phyloP scores from a whole-genome alignment of 1,140 invertebrate species.

The Paraescarpia echinospica region DNA sequence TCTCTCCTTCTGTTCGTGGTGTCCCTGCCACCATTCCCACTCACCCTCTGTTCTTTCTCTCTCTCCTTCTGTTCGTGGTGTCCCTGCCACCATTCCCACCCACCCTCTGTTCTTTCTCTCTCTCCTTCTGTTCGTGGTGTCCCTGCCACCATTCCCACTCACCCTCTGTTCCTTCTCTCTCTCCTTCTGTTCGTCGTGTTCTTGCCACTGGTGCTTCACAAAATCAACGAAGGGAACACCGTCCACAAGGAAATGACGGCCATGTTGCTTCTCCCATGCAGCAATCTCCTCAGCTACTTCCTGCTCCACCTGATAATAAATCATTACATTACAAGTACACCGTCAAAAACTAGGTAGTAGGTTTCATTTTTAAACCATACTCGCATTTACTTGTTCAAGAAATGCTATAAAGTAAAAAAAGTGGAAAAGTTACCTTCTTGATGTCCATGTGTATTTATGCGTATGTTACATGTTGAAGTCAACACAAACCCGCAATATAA shows the following conservation, averaged over 20 bases:
- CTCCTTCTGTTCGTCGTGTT: slow-evolving; percentile 52
- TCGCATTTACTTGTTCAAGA: not conserved
- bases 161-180: slow-evolving; percentile 58
- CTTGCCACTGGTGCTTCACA: slow-evolving; percentile 53
- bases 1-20: not conserved
- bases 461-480: not conserved
- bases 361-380: not conserved
- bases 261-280: slow-evolving; percentile 50
- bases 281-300: slow-evolving; percentile 51
- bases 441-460: not conserved
- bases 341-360: not conserved
- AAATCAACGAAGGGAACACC: slow-evolving; percentile 50
- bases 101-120: no score
- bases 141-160: slow-evolving; percentile 23
- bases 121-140: no score
- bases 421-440: not conserved
- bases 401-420: not conserved
- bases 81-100: no score
- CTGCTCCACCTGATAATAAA: slow-evolving; percentile 49
- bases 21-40: no score
- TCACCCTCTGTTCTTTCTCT: no score
- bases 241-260: slow-evolving; percentile 50
- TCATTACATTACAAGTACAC: not conserved
- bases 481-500: not conserved
- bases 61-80: no score